Conservation (phyloP, 2,888 invertebrate species). For the Ormyrus rosae region DNA sequence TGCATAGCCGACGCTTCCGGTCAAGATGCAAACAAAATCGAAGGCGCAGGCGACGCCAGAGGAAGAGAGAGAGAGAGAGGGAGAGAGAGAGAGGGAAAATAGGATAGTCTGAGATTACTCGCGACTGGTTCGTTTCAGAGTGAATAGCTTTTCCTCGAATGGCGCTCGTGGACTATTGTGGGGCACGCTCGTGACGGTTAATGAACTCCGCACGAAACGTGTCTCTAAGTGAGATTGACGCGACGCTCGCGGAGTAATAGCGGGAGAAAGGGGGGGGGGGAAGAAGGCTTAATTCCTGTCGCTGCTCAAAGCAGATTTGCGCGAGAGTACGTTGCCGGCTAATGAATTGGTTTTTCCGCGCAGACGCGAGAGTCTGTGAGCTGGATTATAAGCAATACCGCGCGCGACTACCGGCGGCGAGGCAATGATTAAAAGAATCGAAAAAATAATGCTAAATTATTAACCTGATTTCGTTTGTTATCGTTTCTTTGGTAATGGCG, state of each 20-base stretch:
- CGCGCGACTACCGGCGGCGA: too few relatives aligned
- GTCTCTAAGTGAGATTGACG: constrained; percentile 65
- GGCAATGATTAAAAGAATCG: too few relatives aligned
- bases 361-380: neutral
- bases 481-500: too few relatives aligned
- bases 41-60: neutral
- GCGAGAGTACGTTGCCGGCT: neutral
- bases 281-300: constrained; percentile 48
- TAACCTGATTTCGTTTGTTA: too few relatives aligned
- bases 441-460: too few relatives aligned
- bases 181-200: constrained; percentile 38
- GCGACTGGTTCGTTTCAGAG: too few relatives aligned
- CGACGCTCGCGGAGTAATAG: constrained; percentile 23
- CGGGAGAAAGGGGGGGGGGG: constrained; percentile 39
- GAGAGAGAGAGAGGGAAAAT: too few relatives aligned
- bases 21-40: constrained; percentile 18
- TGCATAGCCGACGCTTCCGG: neutral
- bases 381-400: neutral
- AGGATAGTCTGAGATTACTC: too few relatives aligned
- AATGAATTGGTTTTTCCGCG: constrained; percentile 21
- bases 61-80: too few relatives aligned
- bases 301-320: constrained; percentile 20
- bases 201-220: constrained; percentile 58
- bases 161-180: neutral
- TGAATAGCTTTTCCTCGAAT: neutral